Evolutionary conservation across 2,113 vertebrate species (phyloP).

Genomic region (Erinaceus europaeus): DNA sequence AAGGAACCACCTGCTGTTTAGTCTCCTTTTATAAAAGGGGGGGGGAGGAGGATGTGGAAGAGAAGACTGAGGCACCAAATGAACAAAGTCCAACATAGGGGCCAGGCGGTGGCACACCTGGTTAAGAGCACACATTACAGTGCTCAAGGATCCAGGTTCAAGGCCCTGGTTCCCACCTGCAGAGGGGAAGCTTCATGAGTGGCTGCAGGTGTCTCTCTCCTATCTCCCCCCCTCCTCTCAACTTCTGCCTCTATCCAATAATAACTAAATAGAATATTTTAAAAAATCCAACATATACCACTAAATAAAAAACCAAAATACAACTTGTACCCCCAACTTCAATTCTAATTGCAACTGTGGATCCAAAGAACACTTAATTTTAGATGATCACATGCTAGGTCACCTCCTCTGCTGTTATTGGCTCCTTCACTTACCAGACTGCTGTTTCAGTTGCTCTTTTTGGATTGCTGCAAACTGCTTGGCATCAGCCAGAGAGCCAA

Average conservation of each 20-base stretch:
- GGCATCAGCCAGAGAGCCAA: slow-evolving; percentile 96
- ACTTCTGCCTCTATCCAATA: too few relatives aligned
- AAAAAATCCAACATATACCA: background rate
- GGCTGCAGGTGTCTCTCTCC: too few relatives aligned
- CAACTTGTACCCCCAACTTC: background rate
- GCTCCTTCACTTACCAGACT: slow-evolving; percentile 82
- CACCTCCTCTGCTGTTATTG: background rate
- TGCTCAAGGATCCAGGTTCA: too few relatives aligned
- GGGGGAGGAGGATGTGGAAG: background rate
- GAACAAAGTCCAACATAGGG: background rate
- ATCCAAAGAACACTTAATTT: background rate
- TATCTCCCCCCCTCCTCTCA: too few relatives aligned
- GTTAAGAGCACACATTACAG: too few relatives aligned
- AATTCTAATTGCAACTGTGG: slow-evolving; percentile 1
- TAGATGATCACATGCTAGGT: background rate
- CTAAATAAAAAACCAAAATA: background rate
- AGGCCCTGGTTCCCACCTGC: too few relatives aligned
- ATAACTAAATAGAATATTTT: too few relatives aligned
- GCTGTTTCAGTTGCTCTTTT: slow-evolving; percentile 85
- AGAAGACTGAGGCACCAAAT: background rate
- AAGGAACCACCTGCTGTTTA: slow-evolving; percentile 12
- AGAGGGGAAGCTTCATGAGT: too few relatives aligned
- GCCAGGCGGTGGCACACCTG: too few relatives aligned
- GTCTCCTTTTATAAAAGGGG: background rate
- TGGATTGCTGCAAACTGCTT: slow-evolving; percentile 94